These are phyloP conservation scores for Perdita meconis DNA, from an alignment of 2,888 invertebrate species.

Conservation along the genomic window DNA sequence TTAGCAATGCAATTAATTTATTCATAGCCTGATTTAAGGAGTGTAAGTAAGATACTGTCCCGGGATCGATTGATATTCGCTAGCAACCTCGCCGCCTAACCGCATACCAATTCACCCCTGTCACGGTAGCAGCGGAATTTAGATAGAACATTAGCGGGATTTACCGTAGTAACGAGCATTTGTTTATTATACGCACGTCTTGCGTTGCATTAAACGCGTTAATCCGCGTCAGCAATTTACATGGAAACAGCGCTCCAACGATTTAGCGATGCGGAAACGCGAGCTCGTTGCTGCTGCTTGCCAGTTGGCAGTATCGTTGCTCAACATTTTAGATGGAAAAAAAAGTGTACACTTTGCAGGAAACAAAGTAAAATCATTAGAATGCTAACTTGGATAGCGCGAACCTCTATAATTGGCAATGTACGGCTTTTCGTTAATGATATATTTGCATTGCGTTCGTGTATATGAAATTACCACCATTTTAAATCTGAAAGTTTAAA, in stretches of 20 bases:
- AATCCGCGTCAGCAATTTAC: constrained; percentile 9
- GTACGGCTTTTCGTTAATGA: too few relatives aligned
- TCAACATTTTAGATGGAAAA: too few relatives aligned
- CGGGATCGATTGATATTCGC: constrained; percentile 38
- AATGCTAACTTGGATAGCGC: too few relatives aligned
- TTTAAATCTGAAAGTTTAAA: too few relatives aligned
- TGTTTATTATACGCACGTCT: constrained; percentile 47
- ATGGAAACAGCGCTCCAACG: constrained; percentile 10
- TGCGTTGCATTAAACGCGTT: constrained; percentile 27
- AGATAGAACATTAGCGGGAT: constrained; percentile 47
- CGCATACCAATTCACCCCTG: constrained; percentile 19
- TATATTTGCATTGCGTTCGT: too few relatives aligned
- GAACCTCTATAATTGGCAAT: too few relatives aligned
- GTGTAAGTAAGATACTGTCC: constrained; percentile 17
- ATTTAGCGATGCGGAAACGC: constrained; percentile 1
- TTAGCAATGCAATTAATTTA: constrained; percentile 45
- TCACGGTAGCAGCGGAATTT: constrained; percentile 36
- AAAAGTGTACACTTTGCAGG: too few relatives aligned
- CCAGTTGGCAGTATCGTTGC: too few relatives aligned
- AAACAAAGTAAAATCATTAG: too few relatives aligned
- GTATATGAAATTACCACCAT: too few relatives aligned
- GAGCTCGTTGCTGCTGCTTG: background rate
- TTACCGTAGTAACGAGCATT: constrained; percentile 36
- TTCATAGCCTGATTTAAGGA: constrained; percentile 38
- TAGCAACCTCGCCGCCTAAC: background rate